Conservation (phyloP, 2,888 invertebrate genomes). For the Clusia tigrina region DNA sequence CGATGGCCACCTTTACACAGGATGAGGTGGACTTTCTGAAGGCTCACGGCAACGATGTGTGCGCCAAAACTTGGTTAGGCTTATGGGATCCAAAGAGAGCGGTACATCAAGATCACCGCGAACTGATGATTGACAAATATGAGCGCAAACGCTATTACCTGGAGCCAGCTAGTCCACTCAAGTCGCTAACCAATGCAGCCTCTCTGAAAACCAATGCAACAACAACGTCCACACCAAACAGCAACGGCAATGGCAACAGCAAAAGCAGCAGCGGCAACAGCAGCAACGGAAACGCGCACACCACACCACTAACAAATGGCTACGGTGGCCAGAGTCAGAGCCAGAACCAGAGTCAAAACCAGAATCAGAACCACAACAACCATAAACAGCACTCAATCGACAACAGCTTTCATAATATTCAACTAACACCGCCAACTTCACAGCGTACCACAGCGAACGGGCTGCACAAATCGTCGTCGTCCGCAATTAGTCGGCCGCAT, state of each 20-base stretch:
- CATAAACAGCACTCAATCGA: slow-evolving; percentile 34
- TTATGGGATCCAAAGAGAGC: slow-evolving; percentile 83
- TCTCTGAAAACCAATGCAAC: slow-evolving; percentile 46
- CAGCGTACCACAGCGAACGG: slow-evolving; percentile 60
- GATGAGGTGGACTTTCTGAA: slow-evolving; percentile 94
- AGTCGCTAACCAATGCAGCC: slow-evolving; percentile 60
- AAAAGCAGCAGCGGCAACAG: slow-evolving; percentile 30
- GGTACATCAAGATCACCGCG: slow-evolving; percentile 90
- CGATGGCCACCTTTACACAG: slow-evolving; percentile 95
- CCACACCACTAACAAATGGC: slow-evolving; percentile 25
- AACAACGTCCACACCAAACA: slow-evolving; percentile 11
- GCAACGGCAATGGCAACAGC: slow-evolving; percentile 31
- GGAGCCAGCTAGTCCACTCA: slow-evolving; percentile 65
- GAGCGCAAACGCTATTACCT: slow-evolving; percentile 79
- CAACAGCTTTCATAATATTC: slow-evolving; percentile 58
- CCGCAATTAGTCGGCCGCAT: slow-evolving; percentile 60
- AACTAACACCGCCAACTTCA: slow-evolving; percentile 61
- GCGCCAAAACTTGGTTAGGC: slow-evolving; percentile 92
- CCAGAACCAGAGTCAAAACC: slow-evolving; percentile 35
- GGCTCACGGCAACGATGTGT: slow-evolving; percentile 91
- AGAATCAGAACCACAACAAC: slow-evolving; percentile 43
- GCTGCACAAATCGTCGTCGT: slow-evolving; percentile 50
- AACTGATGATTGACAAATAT: slow-evolving; percentile 94
- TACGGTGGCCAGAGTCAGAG: slow-evolving; percentile 37
- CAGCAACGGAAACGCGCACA: slow-evolving; percentile 33